phyloP scores from a whole-genome alignment of 2,113 vertebrate genomes.

The Phalacrocorax aristotelis region DNA sequence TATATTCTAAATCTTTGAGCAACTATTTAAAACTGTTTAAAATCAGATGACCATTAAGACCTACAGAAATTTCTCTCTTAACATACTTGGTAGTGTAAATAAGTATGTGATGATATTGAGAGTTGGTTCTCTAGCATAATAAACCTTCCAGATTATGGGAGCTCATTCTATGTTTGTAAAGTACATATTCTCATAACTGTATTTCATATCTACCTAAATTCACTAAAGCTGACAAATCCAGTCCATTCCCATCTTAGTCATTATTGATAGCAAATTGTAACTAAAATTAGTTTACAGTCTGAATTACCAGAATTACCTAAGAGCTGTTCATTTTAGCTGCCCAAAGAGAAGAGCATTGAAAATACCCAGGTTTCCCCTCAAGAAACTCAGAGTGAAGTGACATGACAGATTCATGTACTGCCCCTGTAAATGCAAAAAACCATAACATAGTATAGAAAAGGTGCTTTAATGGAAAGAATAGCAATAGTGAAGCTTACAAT shows the following conservation, averaged over 20 bases:
- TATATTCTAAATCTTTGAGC: not conserved
- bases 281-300: not conserved
- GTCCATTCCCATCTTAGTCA: conserved; percentile 1
- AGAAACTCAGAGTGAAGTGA: not conserved
- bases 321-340: not conserved
- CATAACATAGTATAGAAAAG: not conserved
- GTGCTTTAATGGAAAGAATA: not conserved
- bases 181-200: not conserved
- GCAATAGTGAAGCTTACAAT: not conserved
- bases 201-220: conserved; percentile 22
- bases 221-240: conserved; percentile 31
- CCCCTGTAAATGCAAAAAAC: not conserved
- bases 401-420: not conserved
- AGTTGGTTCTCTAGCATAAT: not conserved
- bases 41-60: not conserved
- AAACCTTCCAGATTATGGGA: not conserved
- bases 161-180: not conserved
- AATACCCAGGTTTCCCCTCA: not conserved
- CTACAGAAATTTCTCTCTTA: not conserved
- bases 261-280: conserved; percentile 21
- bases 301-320: not conserved
- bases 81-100: not conserved
- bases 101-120: not conserved
- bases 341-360: not conserved
- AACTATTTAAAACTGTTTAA: not conserved